Base-by-base conservation (phyloP, 2,113 vertebrate species). In the Ochotona curzoniae region DNA sequence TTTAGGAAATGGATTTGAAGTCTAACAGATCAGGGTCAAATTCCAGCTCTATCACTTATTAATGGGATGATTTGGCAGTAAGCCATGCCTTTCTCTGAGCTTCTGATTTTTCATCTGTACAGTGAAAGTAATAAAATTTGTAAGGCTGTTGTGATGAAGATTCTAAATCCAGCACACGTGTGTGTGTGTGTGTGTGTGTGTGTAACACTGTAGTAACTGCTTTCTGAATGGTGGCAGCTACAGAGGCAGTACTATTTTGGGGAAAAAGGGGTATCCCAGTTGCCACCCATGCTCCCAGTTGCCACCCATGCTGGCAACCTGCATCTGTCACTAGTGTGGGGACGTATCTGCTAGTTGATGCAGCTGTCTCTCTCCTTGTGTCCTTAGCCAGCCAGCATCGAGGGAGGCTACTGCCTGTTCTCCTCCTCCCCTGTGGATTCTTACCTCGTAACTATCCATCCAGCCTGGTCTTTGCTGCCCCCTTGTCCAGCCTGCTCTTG, bases 281-380 rank as follows among this genome's bases (percentile, higher is more conserved):
- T 30, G 44, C 23, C 30, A 5, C 17, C 49, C 2, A 4, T 71
- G 60, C 54, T 66, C 83, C 14, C 23, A 57, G 7, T 5, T 30
- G 44, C 23, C 30, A 5, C 17, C 49, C 2, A 4, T 21, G 32
- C 54, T 73, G 23, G 51, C 51, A 61, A 60, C 25, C 2, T 92
- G 76, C 81, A 69, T 93, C 84, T 87, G 78, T 87, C 84, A 83
- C 38, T 87, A 57, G 78, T 90, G 66, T 87, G 64, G 91, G 44
- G 74, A 73, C 38, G 23, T 57, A 21, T 12, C 66, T 66, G n/a
- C 67, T 66, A 63, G 38, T n/a, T 18, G 60, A 2, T 38, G 35
- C 32, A 83, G 28, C 74, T 84, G 88, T 91, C 87, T 82, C 26
- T 89, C 87, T 82, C n/a, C 9, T 54, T 88, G 15, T 57, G 71